Conservation (phyloP, 2,888 invertebrate species). For the Formica aserva region DNA sequence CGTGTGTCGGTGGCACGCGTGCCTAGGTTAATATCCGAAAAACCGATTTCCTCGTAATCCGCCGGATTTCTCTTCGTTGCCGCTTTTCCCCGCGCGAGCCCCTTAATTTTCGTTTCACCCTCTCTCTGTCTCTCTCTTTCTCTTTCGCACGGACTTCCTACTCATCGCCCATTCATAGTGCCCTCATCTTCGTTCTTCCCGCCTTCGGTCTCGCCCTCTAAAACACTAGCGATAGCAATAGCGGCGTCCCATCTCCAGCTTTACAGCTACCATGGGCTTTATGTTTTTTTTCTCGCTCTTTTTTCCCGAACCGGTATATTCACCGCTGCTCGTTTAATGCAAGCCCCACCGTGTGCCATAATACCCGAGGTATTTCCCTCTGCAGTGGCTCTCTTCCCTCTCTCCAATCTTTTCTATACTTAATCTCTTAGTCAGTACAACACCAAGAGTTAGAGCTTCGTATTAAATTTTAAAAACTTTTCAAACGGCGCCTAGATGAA, state of each 20-base stretch:
- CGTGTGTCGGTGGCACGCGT: constrained; percentile 38
- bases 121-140: neutral
- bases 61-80: constrained; percentile 39
- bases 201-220: constrained; percentile 33
- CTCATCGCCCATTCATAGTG: constrained; percentile 70
- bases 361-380: constrained; percentile 54
- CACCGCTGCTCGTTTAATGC: constrained; percentile 75
- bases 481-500: constrained; percentile 65
- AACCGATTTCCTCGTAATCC: constrained; percentile 54
- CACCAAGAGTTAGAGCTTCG: constrained; percentile 67
- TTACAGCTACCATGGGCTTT: constrained; percentile 67
- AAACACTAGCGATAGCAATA: constrained; percentile 67
- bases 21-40: constrained; percentile 51
- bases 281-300: constrained; percentile 55
- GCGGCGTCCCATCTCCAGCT: constrained; percentile 66
- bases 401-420: constrained; percentile 49
- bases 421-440: constrained; percentile 69
- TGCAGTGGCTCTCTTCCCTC: constrained; percentile 15
- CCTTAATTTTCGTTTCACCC: constrained; percentile 49
- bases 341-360: constrained; percentile 65
- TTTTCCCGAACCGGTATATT: constrained; percentile 63
- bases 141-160: constrained; percentile 26
- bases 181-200: constrained; percentile 61
- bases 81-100: constrained; percentile 17
- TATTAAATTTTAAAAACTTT: constrained; percentile 75